Percentiles rank a stretch among this genome's conserved stretches.
These are phyloP conservation scores for Acyrthosiphon pisum DNA, from an alignment of 1,140 invertebrate genomes.

Conservation along the genomic window DNA sequence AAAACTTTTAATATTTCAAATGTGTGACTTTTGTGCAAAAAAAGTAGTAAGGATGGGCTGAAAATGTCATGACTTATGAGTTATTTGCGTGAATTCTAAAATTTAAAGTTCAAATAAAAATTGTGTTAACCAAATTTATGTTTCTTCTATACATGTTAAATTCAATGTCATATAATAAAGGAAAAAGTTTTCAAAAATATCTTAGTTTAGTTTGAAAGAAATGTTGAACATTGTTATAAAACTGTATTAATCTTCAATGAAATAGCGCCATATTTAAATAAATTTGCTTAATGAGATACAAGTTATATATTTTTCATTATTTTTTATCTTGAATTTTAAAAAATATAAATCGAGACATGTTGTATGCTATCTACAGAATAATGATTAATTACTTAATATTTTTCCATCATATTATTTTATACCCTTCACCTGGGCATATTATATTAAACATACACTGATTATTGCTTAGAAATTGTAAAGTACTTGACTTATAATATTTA, in stretches of 20 bases:
- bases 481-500: too few relatives aligned
- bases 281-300: neutral
- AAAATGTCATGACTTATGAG: neutral
- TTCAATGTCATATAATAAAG: neutral
- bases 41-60: constrained; percentile 51
- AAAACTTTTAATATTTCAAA: constrained; percentile 9
- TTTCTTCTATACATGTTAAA: neutral
- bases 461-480: neutral
- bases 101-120: neutral
- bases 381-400: neutral
- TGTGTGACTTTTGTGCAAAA: constrained; percentile 46
- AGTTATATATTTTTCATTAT: neutral
- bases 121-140: neutral
- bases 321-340: neutral
- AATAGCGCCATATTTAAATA: neutral
- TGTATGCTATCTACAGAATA: neutral
- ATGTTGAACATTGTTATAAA: neutral
- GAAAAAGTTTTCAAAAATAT: too few relatives aligned
- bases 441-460: neutral
- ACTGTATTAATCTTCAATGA: neutral
- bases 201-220: neutral
- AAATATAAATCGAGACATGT: neutral
- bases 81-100: neutral
- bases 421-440: neutral
- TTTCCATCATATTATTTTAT: neutral